Base-by-base conservation (phyloP, 2,888 invertebrate genomes). In the Sericinus montela region DNA sequence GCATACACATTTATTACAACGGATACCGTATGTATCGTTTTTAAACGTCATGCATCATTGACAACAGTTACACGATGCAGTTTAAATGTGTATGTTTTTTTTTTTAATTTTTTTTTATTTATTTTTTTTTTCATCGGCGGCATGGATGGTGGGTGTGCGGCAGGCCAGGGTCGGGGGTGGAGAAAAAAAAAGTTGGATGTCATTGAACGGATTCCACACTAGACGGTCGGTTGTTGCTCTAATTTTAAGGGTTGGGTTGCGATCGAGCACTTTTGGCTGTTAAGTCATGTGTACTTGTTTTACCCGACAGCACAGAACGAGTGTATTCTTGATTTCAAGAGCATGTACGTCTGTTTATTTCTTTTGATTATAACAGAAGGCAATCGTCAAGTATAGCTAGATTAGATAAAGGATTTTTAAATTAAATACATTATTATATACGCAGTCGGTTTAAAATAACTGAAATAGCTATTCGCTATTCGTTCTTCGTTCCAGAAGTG, bases 201-300 rank as follows among this genome's bases (percentile, higher is more conserved):
- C 85, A 87, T 84, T 86, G 91, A 90, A 90, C 65, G 80, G 84
- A 69, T 35, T n/a, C 77, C 76, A 81, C 75, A 78, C 80, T 82
- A 82, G 69, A 75, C 43, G 49, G 28, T 37, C 67, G 66, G 66
- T 64, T 67, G 79, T 80, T 80, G 75, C 59, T 62, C 80, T 85
- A 86, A 70, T 55, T 67, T 81, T 83, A 83, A 63, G 65, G 76
- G 72, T 53, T 52, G 58, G 58, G 45, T 34, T 52, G 45, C 56
- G 69, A 69, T 67, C 65, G 57, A 74, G 68, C 71, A 71, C 57
- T 78, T 67, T 69, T 63, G 63, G 47, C 19, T 19, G n/a, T n/a
- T n/a, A n/a, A n/a, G n/a, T n/a, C n/a, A n/a, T n/a, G n/a, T n/a
- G n/a, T n/a, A n/a, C n/a, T n/a, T n/a, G n/a, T n/a, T n/a, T n/a